Evolutionary conservation across 2,113 vertebrate species (phyloP).

Genomic region (Neotragus pygmaeus): DNA sequence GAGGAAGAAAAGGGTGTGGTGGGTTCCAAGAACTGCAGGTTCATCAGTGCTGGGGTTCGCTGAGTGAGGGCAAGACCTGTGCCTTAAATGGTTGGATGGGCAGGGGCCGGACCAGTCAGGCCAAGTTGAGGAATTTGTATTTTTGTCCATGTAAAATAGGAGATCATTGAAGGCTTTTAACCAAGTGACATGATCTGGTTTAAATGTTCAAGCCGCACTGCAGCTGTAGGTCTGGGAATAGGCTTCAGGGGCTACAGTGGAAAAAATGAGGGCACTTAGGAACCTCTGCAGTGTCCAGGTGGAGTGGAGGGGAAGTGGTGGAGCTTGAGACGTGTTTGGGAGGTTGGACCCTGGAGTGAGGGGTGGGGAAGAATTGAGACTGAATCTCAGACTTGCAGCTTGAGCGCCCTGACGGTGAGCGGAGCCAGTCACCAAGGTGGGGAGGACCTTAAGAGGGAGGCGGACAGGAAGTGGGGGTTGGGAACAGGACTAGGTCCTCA

Average conservation of each 20-base stretch:
- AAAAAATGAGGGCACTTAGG: not conserved
- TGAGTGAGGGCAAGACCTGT: not conserved
- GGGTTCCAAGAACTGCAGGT: not conserved
- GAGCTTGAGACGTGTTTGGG: not conserved
- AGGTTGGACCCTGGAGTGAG: not conserved
- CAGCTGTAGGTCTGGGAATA: not conserved
- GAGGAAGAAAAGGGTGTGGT: not conserved
- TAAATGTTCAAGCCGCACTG: not conserved
- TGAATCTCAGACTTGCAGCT: not conserved
- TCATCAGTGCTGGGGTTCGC: not conserved
- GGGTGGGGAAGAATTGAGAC: not conserved
- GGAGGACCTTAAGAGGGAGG: not conserved
- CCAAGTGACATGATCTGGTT: not conserved
- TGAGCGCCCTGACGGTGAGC: not conserved
- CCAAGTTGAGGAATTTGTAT: not conserved
- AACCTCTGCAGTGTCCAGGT: not conserved
- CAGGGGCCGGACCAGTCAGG: not conserved
- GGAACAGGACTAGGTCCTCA: not conserved
- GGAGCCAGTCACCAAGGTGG: not conserved
- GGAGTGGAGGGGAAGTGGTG: not conserved
- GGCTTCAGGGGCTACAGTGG: not conserved
- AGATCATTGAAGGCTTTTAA: not conserved
- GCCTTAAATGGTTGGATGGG: not conserved
- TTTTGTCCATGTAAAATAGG: not conserved
- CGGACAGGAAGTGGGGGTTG: fast-evolving